These are phyloP conservation scores for Myodes glareolus DNA, from an alignment of 2,113 vertebrate species.

Conservation along the genomic window DNA sequence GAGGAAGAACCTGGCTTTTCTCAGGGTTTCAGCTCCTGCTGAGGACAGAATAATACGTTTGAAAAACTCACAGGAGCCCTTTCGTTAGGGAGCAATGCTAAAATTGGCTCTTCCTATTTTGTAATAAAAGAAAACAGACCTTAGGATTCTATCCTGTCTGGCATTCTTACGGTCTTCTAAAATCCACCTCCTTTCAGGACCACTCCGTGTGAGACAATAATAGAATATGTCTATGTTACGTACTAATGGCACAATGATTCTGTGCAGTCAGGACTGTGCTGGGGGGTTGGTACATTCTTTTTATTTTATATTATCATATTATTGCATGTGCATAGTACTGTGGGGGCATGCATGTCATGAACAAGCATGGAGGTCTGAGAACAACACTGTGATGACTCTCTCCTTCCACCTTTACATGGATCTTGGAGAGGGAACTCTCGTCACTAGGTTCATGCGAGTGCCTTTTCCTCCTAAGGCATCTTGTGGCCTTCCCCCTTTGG, in stretches of 20 bases:
- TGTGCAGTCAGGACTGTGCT: not conserved
- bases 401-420: not conserved
- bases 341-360: not conserved
- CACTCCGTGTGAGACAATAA: not conserved
- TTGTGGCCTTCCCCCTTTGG: not conserved
- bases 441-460: not conserved
- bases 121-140: slow-evolving; percentile 42
- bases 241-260: not conserved
- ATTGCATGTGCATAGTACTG: not conserved
- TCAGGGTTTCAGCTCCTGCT: not conserved
- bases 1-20: slow-evolving; percentile 53
- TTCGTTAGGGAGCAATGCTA: not conserved
- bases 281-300: not conserved
- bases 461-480: not conserved
- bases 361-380: too few species aligned
- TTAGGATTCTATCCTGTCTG: not conserved
- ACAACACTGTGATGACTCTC: not conserved
- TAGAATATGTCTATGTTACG: not conserved
- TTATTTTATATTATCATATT: not conserved
- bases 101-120: slow-evolving; percentile 47
- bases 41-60: not conserved
- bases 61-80: not conserved
- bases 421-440: not conserved
- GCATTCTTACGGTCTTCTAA: not conserved
- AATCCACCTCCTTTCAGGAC: not conserved